Base-by-base conservation (phyloP, 2,797 vertebrate genomes). In the Pipistrellus pygmaeus region DNA sequence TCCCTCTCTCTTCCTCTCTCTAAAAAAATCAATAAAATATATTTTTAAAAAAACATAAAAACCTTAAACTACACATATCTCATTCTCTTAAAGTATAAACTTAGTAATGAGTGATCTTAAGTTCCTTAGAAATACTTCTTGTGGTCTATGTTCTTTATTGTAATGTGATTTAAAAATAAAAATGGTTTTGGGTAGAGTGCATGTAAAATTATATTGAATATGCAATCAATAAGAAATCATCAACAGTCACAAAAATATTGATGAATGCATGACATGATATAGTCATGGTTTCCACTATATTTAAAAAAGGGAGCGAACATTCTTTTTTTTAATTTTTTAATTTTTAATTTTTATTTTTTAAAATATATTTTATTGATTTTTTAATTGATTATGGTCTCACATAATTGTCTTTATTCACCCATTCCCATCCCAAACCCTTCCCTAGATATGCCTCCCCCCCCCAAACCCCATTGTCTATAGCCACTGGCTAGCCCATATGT, bases 161-260 rank as follows among this genome's bases (percentile, higher is more conserved):
- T 87, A 91, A 85, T 85, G 41, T 62, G 60, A 20, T 46, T 91
- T 88, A 95, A 95, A 95, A 88, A 85, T 68, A 55, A 81, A 91
- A 92, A 30, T 48, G 14, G 44, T 91, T 95, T 90, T 20, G 13
- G 30, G 32, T 88, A 90, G 6, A 53, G 77, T 86, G 76, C 90
- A 76, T 77, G 10, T 80, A 92, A 88, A 93, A 72, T 81, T 77
- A 84, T 69, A 69, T 75, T 87, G 69, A 88, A 30, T 86, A 55
- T 77, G 12, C 15, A 86, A 84, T 95, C 89, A 82, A 62, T 94
- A 88, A 95, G 66, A 96, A 92, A 77, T 93, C 60, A 87, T 5
- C 12, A 93, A 51, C 38, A 68, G 32, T 90, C 90, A 77, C 18
- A 93, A 82, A 92, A 86, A 69, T 73, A 73, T n/a, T 77, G n/a